A percentile compares a stretch with the other conserved stretches of the same genome.
phyloP scores from a whole-genome alignment of 2,888 invertebrate genomes.

The Axea sp. region DNA sequence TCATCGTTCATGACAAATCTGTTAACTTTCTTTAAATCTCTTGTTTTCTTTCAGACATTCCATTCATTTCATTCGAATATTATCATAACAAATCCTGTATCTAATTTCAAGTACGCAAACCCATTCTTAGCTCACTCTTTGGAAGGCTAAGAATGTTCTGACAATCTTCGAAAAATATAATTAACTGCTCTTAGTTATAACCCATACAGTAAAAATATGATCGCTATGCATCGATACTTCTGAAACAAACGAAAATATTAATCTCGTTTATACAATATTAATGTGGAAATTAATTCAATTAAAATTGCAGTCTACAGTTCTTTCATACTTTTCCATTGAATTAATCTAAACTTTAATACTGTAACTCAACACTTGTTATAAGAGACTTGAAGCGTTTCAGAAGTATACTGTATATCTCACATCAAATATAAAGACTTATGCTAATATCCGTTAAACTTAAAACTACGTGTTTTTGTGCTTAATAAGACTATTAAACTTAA shows the following conservation, averaged over 20 bases:
- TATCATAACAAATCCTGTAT: slow-evolving; percentile 10
- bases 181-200: slow-evolving; percentile 31
- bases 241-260: slow-evolving; percentile 5
- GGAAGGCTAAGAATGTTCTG: slow-evolving; percentile 31
- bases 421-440: slow-evolving; percentile 30
- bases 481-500: slow-evolving; percentile 37
- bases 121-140: slow-evolving; percentile 28
- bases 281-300: too few relatives aligned
- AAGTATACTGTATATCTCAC: slow-evolving; percentile 21
- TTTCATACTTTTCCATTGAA: neutral
- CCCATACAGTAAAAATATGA: slow-evolving; percentile 46
- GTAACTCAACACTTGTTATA: neutral
- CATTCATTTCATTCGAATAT: slow-evolving; percentile 20
- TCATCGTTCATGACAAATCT: slow-evolving; percentile 44
- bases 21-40: slow-evolving; percentile 39
- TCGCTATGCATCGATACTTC: slow-evolving; percentile 6
- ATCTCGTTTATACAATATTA: too few relatives aligned
- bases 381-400: slow-evolving; percentile 11
- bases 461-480: slow-evolving; percentile 49
- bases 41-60: slow-evolving; percentile 26
- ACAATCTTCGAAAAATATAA: slow-evolving; percentile 43
- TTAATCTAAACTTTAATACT: too few relatives aligned
- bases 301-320: neutral
- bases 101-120: slow-evolving; percentile 13
- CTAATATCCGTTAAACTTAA: slow-evolving; percentile 26